These are phyloP conservation scores for Salarias fasciatus DNA, from an alignment of 2,797 vertebrate species.

Conservation along the genomic window DNA sequence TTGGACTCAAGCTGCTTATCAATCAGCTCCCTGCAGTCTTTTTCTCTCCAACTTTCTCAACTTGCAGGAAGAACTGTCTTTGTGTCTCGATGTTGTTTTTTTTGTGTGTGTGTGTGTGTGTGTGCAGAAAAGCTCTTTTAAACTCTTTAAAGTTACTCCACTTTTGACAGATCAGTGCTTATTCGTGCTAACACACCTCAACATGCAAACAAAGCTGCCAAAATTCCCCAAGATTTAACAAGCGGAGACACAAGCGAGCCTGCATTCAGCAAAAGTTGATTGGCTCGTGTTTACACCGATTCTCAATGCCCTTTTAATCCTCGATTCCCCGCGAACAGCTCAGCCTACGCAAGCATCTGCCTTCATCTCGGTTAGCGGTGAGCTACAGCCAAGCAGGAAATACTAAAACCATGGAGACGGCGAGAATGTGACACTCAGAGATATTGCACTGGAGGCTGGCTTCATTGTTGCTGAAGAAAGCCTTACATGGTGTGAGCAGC, in stretches of 20 bases:
- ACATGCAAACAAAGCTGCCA: slow-evolving; percentile 8
- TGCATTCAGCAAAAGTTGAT: slow-evolving; percentile 21
- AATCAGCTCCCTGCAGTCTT: neutral
- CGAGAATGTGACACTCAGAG: slow-evolving; percentile 66
- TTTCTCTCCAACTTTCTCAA: neutral
- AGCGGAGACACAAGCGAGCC: slow-evolving; percentile 13
- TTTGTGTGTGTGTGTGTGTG: slow-evolving; percentile 6
- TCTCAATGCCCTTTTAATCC: slow-evolving; percentile 47
- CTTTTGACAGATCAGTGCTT: slow-evolving; percentile 23
- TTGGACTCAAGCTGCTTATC: slow-evolving; percentile 4
- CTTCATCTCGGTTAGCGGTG: slow-evolving; percentile 50
- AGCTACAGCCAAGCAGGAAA: slow-evolving; percentile 60
- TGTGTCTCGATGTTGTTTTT: neutral
- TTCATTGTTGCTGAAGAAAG: slow-evolving; percentile 67
- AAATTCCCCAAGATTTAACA: slow-evolving; percentile 8
- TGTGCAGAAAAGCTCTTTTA: slow-evolving; percentile 11
- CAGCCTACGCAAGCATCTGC: slow-evolving; percentile 60
- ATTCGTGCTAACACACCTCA: slow-evolving; percentile 7
- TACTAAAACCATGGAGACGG: slow-evolving; percentile 66
- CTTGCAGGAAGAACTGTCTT: slow-evolving; percentile 13
- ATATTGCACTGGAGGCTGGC: slow-evolving; percentile 58
- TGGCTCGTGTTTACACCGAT: slow-evolving; percentile 48
- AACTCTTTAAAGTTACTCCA: slow-evolving; percentile 6
- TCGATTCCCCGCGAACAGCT: slow-evolving; percentile 42
- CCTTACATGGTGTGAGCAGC: slow-evolving; percentile 70